Conservation (phyloP, 2,888 invertebrate species). For the Masnerella sp. region DNA sequence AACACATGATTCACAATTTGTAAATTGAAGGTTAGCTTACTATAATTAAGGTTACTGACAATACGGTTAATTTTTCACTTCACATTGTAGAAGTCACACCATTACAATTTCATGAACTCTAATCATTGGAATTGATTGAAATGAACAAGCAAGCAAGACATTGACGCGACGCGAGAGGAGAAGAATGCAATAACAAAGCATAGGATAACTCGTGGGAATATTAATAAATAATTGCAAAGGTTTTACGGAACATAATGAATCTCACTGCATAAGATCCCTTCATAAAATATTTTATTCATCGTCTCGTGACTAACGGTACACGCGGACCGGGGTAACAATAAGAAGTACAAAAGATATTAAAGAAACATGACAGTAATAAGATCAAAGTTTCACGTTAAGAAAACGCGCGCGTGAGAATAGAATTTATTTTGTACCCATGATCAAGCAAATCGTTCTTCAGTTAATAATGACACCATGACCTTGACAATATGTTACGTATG, state of each 20-base stretch:
- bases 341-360: slow-evolving; percentile 59
- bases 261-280: slow-evolving; percentile 55
- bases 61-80: slow-evolving; percentile 18
- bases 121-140: slow-evolving; percentile 49
- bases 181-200: slow-evolving; percentile 14
- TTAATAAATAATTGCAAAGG: slow-evolving; percentile 57
- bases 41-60: slow-evolving; percentile 30
- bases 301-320: slow-evolving; percentile 53
- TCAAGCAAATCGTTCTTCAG: slow-evolving; percentile 28
- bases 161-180: slow-evolving; percentile 14
- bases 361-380: slow-evolving; percentile 62
- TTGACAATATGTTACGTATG: slow-evolving; percentile 9
- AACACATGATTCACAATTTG: no score
- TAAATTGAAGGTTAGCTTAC: no score
- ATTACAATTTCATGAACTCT: slow-evolving; percentile 42
- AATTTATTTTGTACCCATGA: slow-evolving; percentile 18
- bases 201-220: slow-evolving; percentile 46
- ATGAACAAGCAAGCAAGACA: slow-evolving; percentile 16
- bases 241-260: slow-evolving; percentile 52
- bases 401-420: slow-evolving; percentile 56
- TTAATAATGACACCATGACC: slow-evolving; percentile 4
- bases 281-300: slow-evolving; percentile 60
- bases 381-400: slow-evolving; percentile 59
- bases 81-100: slow-evolving; percentile 29
- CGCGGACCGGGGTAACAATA: slow-evolving; percentile 57